phyloP scores from a whole-genome alignment of 2,888 invertebrate species.

The Mythimna ferrago region DNA sequence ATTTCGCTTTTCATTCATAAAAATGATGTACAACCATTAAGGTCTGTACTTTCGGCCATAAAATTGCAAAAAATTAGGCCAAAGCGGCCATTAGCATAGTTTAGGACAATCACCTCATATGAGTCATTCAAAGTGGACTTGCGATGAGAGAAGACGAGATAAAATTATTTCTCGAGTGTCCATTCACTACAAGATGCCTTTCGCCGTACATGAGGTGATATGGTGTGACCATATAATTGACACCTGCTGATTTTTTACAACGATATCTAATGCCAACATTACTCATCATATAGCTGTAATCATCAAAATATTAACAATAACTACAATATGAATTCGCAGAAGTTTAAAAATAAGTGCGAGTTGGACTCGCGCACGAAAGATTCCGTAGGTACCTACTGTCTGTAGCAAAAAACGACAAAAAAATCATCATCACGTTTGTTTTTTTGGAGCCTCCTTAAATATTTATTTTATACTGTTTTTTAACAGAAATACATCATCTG shows the following conservation, averaged over 20 bases:
- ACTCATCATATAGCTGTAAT: neutral
- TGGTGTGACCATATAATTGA: conserved; percentile 27
- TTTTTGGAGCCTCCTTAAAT: too few relatives aligned
- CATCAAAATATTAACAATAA: neutral
- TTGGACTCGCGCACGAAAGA: too few relatives aligned
- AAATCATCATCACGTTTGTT: too few relatives aligned
- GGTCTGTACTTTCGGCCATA: conserved; percentile 48
- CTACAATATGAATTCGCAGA: conserved; percentile 7
- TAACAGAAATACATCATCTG: too few relatives aligned
- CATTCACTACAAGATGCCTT: conserved; percentile 40
- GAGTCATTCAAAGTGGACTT: conserved; percentile 46
- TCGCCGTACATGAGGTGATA: conserved; percentile 17
- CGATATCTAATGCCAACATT: neutral
- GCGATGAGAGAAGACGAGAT: conserved; percentile 29
- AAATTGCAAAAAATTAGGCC: conserved; percentile 55
- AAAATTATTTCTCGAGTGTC: conserved; percentile 10
- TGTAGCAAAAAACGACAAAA: too few relatives aligned
- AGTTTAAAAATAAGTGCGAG: neutral
- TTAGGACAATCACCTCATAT: conserved; percentile 51
- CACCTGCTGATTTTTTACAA: conserved; percentile 4
- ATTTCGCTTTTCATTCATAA: conserved; percentile 19
- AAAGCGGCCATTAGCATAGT: conserved; percentile 50
- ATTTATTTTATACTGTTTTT: too few relatives aligned
- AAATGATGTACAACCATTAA: conserved; percentile 29
- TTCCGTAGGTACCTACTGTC: too few relatives aligned